Conservation (phyloP, 2,888 invertebrate genomes). For the Scelioninae gen. 2 region DNA sequence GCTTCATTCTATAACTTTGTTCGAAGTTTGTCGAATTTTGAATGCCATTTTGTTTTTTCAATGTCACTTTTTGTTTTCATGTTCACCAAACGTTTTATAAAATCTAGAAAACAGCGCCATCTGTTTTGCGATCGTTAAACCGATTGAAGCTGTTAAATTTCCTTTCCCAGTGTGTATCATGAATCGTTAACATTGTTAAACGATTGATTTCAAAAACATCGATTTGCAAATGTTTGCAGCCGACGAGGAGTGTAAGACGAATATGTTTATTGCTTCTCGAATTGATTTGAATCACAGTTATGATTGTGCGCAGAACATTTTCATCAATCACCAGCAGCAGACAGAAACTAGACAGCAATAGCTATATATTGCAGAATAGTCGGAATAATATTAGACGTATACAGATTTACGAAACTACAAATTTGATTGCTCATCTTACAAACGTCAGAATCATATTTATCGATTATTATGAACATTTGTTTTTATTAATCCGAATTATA, state of each 20-base stretch:
- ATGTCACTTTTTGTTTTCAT: too few relatives aligned
- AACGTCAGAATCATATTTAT: slow-evolving; percentile 39
- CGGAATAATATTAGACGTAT: slow-evolving; percentile 46
- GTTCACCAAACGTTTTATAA: too few relatives aligned
- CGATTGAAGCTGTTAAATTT: too few relatives aligned
- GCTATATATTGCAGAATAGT: slow-evolving; percentile 40
- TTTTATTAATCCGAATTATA: slow-evolving; percentile 11
- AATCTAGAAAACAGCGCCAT: too few relatives aligned
- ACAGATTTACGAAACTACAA: slow-evolving; percentile 49
- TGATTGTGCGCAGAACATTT: slow-evolving; percentile 51
- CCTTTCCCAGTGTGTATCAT: too few relatives aligned
- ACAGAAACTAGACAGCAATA: slow-evolving; percentile 53
- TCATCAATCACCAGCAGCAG: slow-evolving; percentile 56
- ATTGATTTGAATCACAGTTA: slow-evolving; percentile 53
- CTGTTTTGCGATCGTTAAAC: too few relatives aligned
- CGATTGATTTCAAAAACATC: too few relatives aligned
- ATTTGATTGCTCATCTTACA: slow-evolving; percentile 43
- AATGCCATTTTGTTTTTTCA: too few relatives aligned
- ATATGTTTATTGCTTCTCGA: slow-evolving; percentile 20
- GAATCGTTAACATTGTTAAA: too few relatives aligned
- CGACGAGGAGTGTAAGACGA: slow-evolving; percentile 12
- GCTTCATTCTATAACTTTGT: too few relatives aligned
- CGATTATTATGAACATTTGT: slow-evolving; percentile 18
- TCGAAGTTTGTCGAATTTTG: too few relatives aligned
- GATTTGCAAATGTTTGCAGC: too few relatives aligned